phyloP scores from a whole-genome alignment of 2,888 invertebrate genomes.

The Tinea pellionella region DNA sequence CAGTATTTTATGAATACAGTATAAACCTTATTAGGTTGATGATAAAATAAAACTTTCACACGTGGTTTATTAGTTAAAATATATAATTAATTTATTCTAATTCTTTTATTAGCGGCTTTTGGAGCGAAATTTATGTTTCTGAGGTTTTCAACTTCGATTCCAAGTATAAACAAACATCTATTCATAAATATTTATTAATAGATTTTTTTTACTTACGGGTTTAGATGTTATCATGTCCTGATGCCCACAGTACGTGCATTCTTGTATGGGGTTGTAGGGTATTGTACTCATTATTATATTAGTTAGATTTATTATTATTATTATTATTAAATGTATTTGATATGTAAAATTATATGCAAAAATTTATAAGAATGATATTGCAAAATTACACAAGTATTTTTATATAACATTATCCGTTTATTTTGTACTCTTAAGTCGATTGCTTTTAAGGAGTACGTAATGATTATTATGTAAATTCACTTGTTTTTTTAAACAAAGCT shows the following conservation, averaged over 20 bases:
- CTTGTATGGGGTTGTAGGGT: too few species aligned
- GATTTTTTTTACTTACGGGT: too few species aligned
- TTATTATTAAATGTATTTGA: too few species aligned
- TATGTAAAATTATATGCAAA: background rate
- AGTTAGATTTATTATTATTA: too few species aligned
- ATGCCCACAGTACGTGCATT: too few species aligned
- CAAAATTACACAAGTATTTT: background rate
- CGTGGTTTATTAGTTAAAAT: conserved; percentile 13
- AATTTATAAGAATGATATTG: background rate
- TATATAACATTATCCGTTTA: background rate
- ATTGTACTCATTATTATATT: too few species aligned
- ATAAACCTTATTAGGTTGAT: conserved; percentile 19
- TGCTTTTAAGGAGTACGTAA: background rate
- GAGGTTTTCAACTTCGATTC: too few species aligned
- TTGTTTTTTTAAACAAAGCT: background rate
- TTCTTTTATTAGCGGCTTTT: background rate
- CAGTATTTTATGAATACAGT: background rate
- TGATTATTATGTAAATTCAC: background rate
- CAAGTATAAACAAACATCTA: too few species aligned
- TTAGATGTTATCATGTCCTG: too few species aligned
- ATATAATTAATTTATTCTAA: background rate
- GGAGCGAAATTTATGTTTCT: too few species aligned
- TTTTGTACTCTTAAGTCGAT: background rate
- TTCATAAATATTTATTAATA: too few species aligned
- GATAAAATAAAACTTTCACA: conserved; percentile 32